phyloP scores from a whole-genome alignment of 1,140 invertebrate genomes.

The Leptinotarsa defecta region DNA sequence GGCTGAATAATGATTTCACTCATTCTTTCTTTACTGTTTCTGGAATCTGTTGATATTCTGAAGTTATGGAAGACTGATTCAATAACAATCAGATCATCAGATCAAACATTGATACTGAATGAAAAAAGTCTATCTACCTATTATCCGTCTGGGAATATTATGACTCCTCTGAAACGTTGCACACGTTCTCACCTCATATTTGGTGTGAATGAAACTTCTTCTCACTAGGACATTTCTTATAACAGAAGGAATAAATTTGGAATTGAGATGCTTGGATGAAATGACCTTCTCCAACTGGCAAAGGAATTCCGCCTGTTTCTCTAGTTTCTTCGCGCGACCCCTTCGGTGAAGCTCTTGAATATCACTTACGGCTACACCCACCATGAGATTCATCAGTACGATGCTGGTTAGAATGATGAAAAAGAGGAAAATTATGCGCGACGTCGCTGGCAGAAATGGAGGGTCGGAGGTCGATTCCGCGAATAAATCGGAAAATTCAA shows the following conservation, averaged over 20 bases:
- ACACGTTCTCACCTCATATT: slow-evolving; percentile 29
- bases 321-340: slow-evolving; percentile 43
- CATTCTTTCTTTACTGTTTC: too few species aligned
- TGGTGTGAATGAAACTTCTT: slow-evolving; percentile 32
- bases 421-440: slow-evolving; percentile 62
- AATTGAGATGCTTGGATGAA: slow-evolving; percentile 30
- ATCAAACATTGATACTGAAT: too few species aligned
- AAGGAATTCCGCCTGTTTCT: slow-evolving; percentile 46
- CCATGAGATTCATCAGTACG: slow-evolving; percentile 67
- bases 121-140: slow-evolving; percentile 22
- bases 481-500: slow-evolving; percentile 60
- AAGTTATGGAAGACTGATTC: too few species aligned
- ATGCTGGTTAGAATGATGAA: slow-evolving; percentile 68
- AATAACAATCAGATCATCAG: too few species aligned
- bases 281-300: slow-evolving; percentile 45
- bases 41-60: too few species aligned
- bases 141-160: slow-evolving; percentile 31
- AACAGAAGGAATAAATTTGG: slow-evolving; percentile 33
- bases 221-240: slow-evolving; percentile 32
- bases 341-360: slow-evolving; percentile 52
- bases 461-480: slow-evolving; percentile 19
- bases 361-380: slow-evolving; percentile 66
- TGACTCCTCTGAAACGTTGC: slow-evolving; percentile 25
- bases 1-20: too few species aligned
- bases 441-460: slow-evolving; percentile 28